phyloP scores from a whole-genome alignment of 2,797 vertebrate genomes.

The Chlorospingus flavigularis region DNA sequence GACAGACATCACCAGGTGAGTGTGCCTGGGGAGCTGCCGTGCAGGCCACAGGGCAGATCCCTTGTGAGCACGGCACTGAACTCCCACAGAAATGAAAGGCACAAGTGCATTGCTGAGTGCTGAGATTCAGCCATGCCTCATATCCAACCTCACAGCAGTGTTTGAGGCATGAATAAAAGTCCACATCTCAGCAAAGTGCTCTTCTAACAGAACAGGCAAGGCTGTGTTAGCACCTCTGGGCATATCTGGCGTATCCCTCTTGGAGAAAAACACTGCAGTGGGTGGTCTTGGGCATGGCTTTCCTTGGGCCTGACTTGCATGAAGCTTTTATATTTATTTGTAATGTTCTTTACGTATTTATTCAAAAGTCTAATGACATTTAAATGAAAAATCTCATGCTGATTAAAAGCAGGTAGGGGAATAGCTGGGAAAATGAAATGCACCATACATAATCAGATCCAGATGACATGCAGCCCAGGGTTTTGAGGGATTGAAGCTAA shows the following conservation, averaged over 20 bases:
- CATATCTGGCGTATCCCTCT: not conserved
- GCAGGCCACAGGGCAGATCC: not conserved
- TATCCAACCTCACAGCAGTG: not conserved
- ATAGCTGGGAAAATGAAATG: conserved; percentile 62
- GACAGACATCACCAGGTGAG: not conserved
- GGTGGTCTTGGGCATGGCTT: conserved; percentile 29
- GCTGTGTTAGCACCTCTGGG: not conserved
- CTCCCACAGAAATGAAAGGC: not conserved
- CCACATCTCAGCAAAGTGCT: not conserved
- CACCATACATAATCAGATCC: conserved; percentile 52
- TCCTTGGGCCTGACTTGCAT: not conserved
- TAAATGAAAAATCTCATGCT: conserved; percentile 65
- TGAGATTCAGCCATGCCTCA: not conserved
- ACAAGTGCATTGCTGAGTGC: rapidly evolving
- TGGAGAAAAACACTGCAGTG: not conserved
- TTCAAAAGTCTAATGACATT: conserved; percentile 58
- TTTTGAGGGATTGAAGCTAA: conserved; percentile 45
- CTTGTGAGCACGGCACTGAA: not conserved
- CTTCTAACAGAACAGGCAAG: not conserved
- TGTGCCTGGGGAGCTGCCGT: not conserved
- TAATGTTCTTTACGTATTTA: conserved; percentile 29
- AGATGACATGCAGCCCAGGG: conserved; percentile 34
- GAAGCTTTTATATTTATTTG: conserved; percentile 40
- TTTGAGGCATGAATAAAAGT: not conserved
- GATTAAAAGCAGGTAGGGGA: conserved; percentile 67